phyloP scores from a whole-genome alignment of 2,888 invertebrate species.

The Hemithea aestivaria region DNA sequence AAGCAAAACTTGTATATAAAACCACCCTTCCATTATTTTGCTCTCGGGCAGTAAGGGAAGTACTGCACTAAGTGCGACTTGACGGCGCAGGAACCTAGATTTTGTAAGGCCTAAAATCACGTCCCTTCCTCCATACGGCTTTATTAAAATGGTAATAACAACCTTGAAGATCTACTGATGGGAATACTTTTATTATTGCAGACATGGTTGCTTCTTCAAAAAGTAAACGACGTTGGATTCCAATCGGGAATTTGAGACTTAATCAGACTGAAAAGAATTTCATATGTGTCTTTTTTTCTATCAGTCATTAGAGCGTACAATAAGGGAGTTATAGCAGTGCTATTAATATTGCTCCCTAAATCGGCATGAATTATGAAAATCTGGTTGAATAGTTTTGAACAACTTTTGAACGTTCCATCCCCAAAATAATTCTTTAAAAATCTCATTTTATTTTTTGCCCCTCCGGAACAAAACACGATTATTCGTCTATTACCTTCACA shows the following conservation, averaged over 20 bases:
- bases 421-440: conserved; percentile 12
- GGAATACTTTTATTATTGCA: neutral
- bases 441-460: conserved; percentile 8
- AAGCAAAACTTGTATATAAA: too few relatives aligned
- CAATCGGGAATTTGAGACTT: conserved; percentile 3
- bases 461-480: conserved; percentile 10
- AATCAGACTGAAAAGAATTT: neutral
- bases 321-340: conserved; percentile 11
- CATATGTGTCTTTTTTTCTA: conserved; percentile 1
- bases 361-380: conserved; percentile 16
- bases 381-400: conserved; percentile 9
- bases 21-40: conserved; percentile 2
- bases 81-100: conserved; percentile 8
- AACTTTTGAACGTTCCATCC: conserved; percentile 13
- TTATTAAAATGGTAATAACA: conserved; percentile 15
- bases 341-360: conserved; percentile 15
- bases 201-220: neutral
- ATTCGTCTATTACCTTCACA: neutral
- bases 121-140: conserved; percentile 14
- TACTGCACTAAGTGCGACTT: conserved; percentile 17
- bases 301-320: conserved; percentile 15
- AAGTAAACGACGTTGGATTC: conserved; percentile 6
- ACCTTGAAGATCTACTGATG: conserved; percentile 11
- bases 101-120: conserved; percentile 11
- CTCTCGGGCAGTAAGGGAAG: conserved; percentile 13